Evolutionary conservation across 2,113 vertebrate species (phyloP).

Genomic region (Lamprologus tigripictilis): DNA sequence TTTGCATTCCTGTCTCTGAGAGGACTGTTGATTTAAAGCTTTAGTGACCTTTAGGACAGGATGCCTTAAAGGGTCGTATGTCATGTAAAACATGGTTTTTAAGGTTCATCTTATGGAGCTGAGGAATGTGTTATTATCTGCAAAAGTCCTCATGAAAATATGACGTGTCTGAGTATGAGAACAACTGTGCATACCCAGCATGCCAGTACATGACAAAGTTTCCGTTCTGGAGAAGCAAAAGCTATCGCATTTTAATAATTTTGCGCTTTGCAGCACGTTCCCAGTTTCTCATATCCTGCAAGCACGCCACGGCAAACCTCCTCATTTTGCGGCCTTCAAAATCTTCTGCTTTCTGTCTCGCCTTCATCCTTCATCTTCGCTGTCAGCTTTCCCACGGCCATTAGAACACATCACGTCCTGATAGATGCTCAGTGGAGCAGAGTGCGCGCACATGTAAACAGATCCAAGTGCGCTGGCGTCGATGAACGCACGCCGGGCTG

Average conservation of each 20-base stretch:
- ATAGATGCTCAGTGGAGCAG: constrained; percentile 34
- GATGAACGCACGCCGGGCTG: neutral
- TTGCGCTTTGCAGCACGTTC: neutral
- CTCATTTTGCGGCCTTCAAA: neutral
- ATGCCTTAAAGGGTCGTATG: neutral
- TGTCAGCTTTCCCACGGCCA: constrained; percentile 33
- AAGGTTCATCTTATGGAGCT: neutral
- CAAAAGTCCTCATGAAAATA: neutral
- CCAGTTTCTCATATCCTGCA: neutral
- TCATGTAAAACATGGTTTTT: neutral
- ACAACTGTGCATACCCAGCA: constrained; percentile 44
- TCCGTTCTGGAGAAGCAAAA: neutral
- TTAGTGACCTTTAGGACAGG: neutral
- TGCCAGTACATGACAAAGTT: constrained; percentile 19
- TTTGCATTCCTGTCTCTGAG: neutral
- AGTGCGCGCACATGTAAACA: constrained; percentile 17
- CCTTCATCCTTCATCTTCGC: constrained; percentile 18
- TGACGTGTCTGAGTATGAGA: neutral
- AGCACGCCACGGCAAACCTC: neutral
- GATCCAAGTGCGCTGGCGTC: neutral
- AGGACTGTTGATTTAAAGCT: neutral
- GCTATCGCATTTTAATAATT: neutral
- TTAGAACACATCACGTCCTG: constrained; percentile 35
- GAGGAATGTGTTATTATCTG: neutral
- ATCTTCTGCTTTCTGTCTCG: neutral